Evolutionary conservation across 1,140 invertebrate genomes (phyloP).

Genomic region (Colletes gigas): DNA sequence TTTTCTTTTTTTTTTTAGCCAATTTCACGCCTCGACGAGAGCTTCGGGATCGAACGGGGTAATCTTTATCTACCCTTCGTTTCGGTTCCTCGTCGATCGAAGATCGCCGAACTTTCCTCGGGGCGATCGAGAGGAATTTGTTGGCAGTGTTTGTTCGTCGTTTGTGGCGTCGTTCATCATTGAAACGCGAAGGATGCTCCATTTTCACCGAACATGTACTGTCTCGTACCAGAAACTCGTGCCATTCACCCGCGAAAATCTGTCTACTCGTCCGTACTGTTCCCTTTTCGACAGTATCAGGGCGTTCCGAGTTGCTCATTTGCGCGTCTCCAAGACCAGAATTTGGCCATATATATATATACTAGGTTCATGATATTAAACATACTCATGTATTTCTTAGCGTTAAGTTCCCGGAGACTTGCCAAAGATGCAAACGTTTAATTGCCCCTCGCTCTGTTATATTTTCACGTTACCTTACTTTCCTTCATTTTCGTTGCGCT

Average conservation of each 20-base stretch:
- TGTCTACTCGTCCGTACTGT: no score
- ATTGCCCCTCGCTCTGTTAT: not conserved
- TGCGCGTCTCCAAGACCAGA: not conserved
- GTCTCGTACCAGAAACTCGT: not conserved
- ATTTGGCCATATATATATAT: constrained; percentile 15
- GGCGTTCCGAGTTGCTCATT: constrained; percentile 18
- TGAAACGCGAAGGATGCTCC: not conserved
- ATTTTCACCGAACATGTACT: constrained; percentile 25
- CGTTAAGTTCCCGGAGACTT: constrained; percentile 52
- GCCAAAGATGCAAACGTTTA: constrained; percentile 39
- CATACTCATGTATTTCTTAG: constrained; percentile 58
- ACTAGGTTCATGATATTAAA: constrained; percentile 51
- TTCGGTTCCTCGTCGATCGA: not conserved
- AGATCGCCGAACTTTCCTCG: constrained; percentile 7
- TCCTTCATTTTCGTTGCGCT: constrained; percentile 57
- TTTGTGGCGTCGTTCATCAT: not conserved
- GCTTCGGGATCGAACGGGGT: not conserved
- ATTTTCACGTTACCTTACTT: constrained; percentile 34
- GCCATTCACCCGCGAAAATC: constrained; percentile 13
- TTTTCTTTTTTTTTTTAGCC: not conserved
- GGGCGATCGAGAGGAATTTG: not conserved
- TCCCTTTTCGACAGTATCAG: no score
- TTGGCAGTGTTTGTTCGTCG: no score
- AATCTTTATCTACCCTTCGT: not conserved
- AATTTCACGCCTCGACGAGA: not conserved